Conservation (phyloP, 1,140 invertebrate genomes). For the Drosophila ficusphila region DNA sequence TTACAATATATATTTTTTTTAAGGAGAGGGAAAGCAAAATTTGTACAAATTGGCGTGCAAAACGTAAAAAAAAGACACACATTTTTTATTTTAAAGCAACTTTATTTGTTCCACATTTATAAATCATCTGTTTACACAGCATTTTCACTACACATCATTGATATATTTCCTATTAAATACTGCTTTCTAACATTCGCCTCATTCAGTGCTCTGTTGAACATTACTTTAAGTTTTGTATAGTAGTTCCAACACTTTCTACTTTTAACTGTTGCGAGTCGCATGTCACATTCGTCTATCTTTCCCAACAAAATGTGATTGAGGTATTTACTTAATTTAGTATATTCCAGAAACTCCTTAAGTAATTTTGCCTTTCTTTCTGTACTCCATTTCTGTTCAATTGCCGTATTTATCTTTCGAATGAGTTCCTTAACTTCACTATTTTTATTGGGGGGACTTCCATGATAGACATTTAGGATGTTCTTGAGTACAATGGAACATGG, state of each 20-base stretch:
- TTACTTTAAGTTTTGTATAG: slow-evolving; percentile 7
- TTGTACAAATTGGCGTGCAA: too few species aligned
- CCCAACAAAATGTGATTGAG: slow-evolving; percentile 7
- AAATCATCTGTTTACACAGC: background rate
- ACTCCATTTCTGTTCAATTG: background rate
- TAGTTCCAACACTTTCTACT: slow-evolving; percentile 8
- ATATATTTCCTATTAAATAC: slow-evolving; percentile 7
- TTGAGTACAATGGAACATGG: background rate
- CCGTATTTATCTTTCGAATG: background rate
- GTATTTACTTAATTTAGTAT: slow-evolving; percentile 4
- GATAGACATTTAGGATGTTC: background rate
- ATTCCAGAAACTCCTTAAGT: background rate
- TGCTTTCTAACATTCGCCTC: slow-evolving; percentile 1
- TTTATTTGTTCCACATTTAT: background rate
- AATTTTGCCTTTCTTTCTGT: background rate
- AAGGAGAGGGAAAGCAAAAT: too few species aligned
- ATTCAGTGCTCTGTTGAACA: slow-evolving; percentile 1
- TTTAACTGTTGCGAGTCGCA: slow-evolving; percentile 2
- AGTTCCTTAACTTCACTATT: background rate
- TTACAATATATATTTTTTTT: too few species aligned
- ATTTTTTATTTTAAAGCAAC: background rate
- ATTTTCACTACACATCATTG: slow-evolving; percentile 6
- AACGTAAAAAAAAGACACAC: too few species aligned
- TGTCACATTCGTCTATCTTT: slow-evolving; percentile 7
- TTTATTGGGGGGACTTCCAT: background rate